A percentile compares a stretch with the other conserved stretches of the same genome.
These are phyloP conservation scores for Macropus fuliginosus DNA, from an alignment of 2,797 vertebrate species.

Conservation along the genomic window DNA sequence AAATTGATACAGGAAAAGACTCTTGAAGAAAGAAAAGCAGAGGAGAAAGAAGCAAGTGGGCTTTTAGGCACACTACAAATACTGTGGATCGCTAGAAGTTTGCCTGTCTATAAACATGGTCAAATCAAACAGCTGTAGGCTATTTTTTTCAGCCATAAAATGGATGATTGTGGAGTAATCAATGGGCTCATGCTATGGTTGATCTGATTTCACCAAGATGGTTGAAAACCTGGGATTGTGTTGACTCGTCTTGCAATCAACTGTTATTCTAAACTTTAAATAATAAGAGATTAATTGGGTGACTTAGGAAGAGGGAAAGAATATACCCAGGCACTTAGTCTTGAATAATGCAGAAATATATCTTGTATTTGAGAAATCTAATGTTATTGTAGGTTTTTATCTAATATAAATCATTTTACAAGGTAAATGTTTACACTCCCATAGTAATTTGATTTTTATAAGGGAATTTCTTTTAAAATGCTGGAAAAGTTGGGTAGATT, in stretches of 20 bases:
- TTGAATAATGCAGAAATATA: background rate
- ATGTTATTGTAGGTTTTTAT: background rate
- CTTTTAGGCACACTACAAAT: constrained; percentile 35
- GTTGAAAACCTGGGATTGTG: constrained; percentile 11
- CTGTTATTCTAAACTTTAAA: background rate
- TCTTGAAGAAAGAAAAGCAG: background rate
- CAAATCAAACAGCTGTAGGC: background rate
- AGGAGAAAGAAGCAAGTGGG: background rate
- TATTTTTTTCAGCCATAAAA: background rate
- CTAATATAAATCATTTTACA: constrained; percentile 30
- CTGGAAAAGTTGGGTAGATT: constrained; percentile 28
- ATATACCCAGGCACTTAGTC: background rate
- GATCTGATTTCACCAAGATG: constrained; percentile 27
- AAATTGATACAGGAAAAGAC: constrained; percentile 11
- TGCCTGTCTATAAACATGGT: background rate
- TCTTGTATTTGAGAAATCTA: constrained; percentile 20
- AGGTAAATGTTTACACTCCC: constrained; percentile 2
- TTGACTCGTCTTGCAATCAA: constrained; percentile 19
- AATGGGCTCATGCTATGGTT: background rate
- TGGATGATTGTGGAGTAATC: background rate
- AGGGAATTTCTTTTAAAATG: background rate
- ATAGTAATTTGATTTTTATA: constrained; percentile 6
- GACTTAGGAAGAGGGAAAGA: background rate
- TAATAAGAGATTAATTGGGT: constrained; percentile 4
- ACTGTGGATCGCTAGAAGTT: constrained; percentile 12